A percentile compares a stretch with the other conserved stretches of the same genome.
Conservation (phyloP, 1,140 invertebrate species). For the Drosophila cardini region DNA sequence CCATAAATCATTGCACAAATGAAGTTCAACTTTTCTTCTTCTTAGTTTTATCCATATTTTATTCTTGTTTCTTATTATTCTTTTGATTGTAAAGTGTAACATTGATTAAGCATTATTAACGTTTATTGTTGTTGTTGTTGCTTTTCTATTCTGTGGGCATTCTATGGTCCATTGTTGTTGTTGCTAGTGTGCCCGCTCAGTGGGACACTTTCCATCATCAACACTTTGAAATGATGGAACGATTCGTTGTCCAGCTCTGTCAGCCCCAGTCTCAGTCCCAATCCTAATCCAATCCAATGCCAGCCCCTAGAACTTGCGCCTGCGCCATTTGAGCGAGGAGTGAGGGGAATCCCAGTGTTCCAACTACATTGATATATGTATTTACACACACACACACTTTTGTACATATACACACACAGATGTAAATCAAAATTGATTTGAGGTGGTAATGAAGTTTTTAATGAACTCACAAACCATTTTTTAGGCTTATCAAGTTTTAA, state of each 20-base stretch:
- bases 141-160: slow-evolving; percentile 50
- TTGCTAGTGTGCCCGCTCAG: slow-evolving; percentile 63
- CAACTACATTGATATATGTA: slow-evolving; percentile 58
- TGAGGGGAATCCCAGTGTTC: slow-evolving; percentile 18
- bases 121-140: slow-evolving; percentile 74
- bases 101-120: slow-evolving; percentile 83
- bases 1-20: slow-evolving; percentile 78
- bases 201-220: slow-evolving; percentile 82
- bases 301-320: slow-evolving; percentile 53
- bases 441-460: slow-evolving; percentile 72
- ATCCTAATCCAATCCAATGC: background rate
- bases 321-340: slow-evolving; percentile 33
- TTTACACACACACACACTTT: background rate
- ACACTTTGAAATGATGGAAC: slow-evolving; percentile 75
- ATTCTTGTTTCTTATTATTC: slow-evolving; percentile 28
- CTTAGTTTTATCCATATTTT: slow-evolving; percentile 36
- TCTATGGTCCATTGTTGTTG: slow-evolving; percentile 49
- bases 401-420: background rate
- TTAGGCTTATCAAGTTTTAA: background rate
- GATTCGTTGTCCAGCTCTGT: slow-evolving; percentile 67
- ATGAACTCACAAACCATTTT: slow-evolving; percentile 53
- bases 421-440: slow-evolving; percentile 82
- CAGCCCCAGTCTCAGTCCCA: slow-evolving; percentile 21
- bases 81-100: slow-evolving; percentile 80
- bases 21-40: slow-evolving; percentile 59